Evolutionary conservation across 2,113 vertebrate genomes (phyloP).

Genomic region (Opisthocomus hoazin): DNA sequence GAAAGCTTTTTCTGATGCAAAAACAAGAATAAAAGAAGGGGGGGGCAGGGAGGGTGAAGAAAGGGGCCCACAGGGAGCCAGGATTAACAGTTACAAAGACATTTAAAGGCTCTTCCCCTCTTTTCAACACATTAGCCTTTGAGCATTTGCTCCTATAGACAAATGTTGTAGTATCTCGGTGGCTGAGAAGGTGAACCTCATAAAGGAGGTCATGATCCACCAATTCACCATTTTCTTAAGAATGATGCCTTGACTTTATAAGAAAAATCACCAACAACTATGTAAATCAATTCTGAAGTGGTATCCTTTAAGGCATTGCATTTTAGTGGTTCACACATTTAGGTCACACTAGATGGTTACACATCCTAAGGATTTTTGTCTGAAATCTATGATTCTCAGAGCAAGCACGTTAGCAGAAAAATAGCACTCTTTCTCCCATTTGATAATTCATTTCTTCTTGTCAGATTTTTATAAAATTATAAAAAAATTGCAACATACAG

Average conservation of each 20-base stretch:
- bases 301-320: conserved; percentile 76
- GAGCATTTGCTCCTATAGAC: conserved; percentile 84
- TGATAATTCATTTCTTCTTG: neutral
- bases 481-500: neutral
- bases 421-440: neutral
- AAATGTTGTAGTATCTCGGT: conserved; percentile 85
- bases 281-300: conserved; percentile 82
- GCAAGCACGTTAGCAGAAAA: conserved; percentile 33
- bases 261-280: conserved; percentile 78
- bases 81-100: conserved; percentile 94
- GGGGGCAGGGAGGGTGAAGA: conserved; percentile 53
- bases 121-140: conserved; percentile 84
- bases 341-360: conserved; percentile 66
- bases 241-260: conserved; percentile 77
- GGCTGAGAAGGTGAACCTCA: conserved; percentile 88
- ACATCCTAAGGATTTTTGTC: conserved; percentile 57
- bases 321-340: conserved; percentile 74
- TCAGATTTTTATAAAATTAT: neutral
- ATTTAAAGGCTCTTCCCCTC: conserved; percentile 86
- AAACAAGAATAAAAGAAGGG: conserved; percentile 50
- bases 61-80: conserved; percentile 75
- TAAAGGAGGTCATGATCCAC: conserved; percentile 89
- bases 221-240: conserved; percentile 81
- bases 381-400: conserved; percentile 73
- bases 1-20: conserved; percentile 97